Percentiles rank a stretch among this genome's conserved stretches.
phyloP scores from a whole-genome alignment of 23 tunicate species.

The Phallusia fumigata region DNA sequence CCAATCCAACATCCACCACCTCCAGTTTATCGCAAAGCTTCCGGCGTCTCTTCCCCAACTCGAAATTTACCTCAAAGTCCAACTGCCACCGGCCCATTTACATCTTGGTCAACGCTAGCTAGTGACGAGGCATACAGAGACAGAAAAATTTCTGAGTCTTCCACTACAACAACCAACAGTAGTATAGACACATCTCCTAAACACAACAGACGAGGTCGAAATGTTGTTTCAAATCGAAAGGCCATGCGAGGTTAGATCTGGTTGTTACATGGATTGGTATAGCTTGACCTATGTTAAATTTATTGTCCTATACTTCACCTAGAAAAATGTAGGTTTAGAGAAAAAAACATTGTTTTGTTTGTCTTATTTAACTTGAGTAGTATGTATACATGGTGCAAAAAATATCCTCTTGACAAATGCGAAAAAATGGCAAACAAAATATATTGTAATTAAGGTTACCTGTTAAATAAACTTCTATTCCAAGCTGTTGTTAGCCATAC shows the following conservation, averaged over 20 bases:
- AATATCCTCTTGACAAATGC: too few species aligned
- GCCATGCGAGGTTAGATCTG: not conserved
- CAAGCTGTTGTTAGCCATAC: too few species aligned
- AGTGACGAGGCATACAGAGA: conserved; percentile 21
- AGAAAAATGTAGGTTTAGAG: too few species aligned
- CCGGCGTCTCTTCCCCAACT: conserved; percentile 14
- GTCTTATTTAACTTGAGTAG: too few species aligned
- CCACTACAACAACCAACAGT: conserved; percentile 28
- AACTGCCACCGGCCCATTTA: conserved; percentile 5
- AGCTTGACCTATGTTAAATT: not conserved
- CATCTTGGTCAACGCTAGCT: conserved; percentile 27
- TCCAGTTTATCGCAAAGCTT: conserved; percentile 16
- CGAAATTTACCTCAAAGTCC: conserved; percentile 18
- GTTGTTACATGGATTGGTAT: not conserved
- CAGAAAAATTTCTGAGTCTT: conserved; percentile 33
- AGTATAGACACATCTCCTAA: conserved; percentile 35
- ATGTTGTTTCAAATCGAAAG: not conserved
- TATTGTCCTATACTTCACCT: too few species aligned
- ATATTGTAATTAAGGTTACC: too few species aligned
- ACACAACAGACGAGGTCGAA: conserved; percentile 14
- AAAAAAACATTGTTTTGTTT: too few species aligned
- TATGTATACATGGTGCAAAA: too few species aligned
- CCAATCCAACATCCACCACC: conserved; percentile 37
- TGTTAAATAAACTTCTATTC: too few species aligned
- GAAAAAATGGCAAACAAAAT: too few species aligned